Conservation (phyloP, 2,888 invertebrate genomes). For the Caenorhabditis japonica region DNA sequence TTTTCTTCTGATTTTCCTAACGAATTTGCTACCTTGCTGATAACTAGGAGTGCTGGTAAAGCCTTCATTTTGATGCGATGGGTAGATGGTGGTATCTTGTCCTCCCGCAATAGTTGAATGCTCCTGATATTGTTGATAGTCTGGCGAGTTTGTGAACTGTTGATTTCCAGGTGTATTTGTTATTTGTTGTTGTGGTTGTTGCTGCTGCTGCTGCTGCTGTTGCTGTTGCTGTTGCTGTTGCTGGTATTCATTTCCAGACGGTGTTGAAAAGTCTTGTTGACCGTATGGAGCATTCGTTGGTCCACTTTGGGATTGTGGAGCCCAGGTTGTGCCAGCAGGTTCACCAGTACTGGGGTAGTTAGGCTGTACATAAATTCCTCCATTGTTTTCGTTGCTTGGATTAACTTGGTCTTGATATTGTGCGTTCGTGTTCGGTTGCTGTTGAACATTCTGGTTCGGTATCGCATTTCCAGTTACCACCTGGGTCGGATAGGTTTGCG, state of each 20-base stretch:
- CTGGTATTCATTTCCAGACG: conserved; percentile 8
- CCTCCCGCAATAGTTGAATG: neutral
- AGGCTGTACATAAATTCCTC: neutral
- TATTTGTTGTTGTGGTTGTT: neutral
- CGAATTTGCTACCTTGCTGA: conserved; percentile 24
- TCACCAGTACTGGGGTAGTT: conserved; percentile 1
- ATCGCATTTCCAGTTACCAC: conserved; percentile 32
- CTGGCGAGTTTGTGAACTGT: neutral
- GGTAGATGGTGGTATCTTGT: neutral
- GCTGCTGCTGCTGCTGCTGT: too few relatives aligned
- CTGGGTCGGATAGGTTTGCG: conserved; percentile 50
- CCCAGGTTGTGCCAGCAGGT: conserved; percentile 7
- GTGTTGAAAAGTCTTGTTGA: neutral
- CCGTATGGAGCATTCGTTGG: conserved; percentile 3
- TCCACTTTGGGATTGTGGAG: conserved; percentile 1
- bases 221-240: too few relatives aligned
- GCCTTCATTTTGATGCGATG: neutral
- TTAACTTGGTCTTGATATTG: conserved; percentile 41
- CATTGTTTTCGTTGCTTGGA: too few relatives aligned
- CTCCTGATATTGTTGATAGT: too few relatives aligned
- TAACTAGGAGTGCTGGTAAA: conserved; percentile 21
- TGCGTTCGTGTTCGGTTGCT: conserved; percentile 36
- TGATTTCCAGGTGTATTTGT: conserved; percentile 1
- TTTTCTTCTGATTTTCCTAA: neutral
- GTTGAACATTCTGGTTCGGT: conserved; percentile 34